Percentiles rank a stretch among this genome's conserved stretches.
These are phyloP conservation scores for Acropternis orthonyx DNA, from an alignment of 2,797 vertebrate genomes.

Conservation along the genomic window DNA sequence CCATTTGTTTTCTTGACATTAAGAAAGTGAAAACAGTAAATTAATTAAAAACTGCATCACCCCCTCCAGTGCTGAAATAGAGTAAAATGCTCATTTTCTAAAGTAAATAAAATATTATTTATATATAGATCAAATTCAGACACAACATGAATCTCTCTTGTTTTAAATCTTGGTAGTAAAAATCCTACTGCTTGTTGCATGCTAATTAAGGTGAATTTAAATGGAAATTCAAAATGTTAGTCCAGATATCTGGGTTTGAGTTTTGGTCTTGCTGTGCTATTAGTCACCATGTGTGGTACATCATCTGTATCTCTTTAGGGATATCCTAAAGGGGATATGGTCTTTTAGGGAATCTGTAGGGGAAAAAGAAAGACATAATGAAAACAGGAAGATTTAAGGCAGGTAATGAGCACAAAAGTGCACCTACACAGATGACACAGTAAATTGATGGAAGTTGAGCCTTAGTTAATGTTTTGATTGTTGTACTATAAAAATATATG, in stretches of 20 bases:
- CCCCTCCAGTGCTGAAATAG: neutral
- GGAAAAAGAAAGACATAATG: neutral
- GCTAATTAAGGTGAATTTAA: neutral
- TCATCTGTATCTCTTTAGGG: neutral
- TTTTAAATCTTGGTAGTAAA: neutral
- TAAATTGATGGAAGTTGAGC: neutral
- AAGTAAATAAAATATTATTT: conserved; percentile 29
- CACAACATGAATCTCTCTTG: neutral
- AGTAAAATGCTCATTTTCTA: neutral
- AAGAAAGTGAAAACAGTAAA: conserved; percentile 23
- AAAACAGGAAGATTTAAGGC: neutral
- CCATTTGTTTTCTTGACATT: conserved; percentile 54
- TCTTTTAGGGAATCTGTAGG: neutral
- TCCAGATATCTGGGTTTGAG: neutral
- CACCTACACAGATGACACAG: neutral
- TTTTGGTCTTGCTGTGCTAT: neutral
- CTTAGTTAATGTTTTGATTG: neutral
- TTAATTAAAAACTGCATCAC: conserved; percentile 30
- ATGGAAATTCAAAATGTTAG: neutral
- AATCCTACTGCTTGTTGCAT: neutral
- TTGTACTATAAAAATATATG: neutral
- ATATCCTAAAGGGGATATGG: neutral
- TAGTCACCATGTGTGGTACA: neutral
- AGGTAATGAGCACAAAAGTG: neutral
- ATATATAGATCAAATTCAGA: neutral